A percentile compares a stretch with the other conserved stretches of the same genome.
These are phyloP conservation scores for Scaptomyza polygonia DNA, from an alignment of 2,888 invertebrate genomes.

Conservation along the genomic window DNA sequence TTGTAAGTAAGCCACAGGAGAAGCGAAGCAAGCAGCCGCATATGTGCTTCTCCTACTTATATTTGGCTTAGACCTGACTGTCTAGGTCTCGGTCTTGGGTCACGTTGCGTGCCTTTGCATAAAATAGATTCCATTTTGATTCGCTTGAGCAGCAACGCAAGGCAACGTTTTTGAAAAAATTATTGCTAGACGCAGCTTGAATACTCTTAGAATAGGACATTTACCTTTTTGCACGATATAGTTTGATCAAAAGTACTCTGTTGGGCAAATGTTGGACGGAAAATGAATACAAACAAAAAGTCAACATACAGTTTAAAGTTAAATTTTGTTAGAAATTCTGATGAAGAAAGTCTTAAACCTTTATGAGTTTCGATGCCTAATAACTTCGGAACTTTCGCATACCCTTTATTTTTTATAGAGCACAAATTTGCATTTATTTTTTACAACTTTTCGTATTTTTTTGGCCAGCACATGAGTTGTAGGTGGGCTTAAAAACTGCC, in stretches of 20 bases:
- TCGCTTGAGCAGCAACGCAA: conserved; percentile 57
- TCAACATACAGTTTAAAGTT: too few species aligned
- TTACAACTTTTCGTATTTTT: conserved; percentile 13
- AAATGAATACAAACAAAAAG: background rate
- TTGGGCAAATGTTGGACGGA: background rate
- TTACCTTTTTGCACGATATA: background rate
- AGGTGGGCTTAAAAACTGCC: conserved; percentile 72
- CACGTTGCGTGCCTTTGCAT: conserved; percentile 71
- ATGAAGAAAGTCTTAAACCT: background rate
- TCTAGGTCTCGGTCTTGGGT: conserved; percentile 3
- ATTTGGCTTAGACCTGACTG: conserved; percentile 52
- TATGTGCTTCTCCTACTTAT: conserved; percentile 50
- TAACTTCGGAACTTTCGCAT: conserved; percentile 12
- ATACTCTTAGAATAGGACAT: conserved; percentile 30
- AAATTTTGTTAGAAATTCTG: background rate
- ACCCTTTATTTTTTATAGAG: conserved; percentile 25
- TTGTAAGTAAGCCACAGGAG: conserved; percentile 36
- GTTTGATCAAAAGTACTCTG: conserved; percentile 12
- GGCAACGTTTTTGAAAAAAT: conserved; percentile 38
- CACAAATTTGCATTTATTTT: conserved; percentile 50
- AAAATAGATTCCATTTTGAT: conserved; percentile 75
- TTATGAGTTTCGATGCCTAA: background rate
- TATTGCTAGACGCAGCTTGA: conserved; percentile 19
- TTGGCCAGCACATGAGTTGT: conserved; percentile 38
- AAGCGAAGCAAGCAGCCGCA: conserved; percentile 48